phyloP scores from a whole-genome alignment of 2,113 vertebrate genomes.

The Haemorhous mexicanus region DNA sequence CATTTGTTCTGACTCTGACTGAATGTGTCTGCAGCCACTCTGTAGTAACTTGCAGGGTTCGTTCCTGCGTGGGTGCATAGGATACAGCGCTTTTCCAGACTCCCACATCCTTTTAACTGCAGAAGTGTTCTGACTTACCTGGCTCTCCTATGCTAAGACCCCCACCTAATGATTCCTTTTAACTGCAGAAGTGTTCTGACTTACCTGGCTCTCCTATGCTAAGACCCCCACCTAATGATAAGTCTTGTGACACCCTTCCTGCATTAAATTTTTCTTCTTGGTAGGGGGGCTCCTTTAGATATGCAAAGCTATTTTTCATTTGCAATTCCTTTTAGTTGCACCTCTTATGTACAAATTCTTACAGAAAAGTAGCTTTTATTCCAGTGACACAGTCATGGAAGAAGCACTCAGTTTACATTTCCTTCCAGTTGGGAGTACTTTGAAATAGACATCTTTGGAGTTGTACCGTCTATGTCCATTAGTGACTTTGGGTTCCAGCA shows the following conservation, averaged over 20 bases:
- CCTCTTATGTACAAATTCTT: neutral
- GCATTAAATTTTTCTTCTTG: neutral
- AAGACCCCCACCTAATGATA: neutral
- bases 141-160: neutral
- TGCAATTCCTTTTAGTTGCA: neutral
- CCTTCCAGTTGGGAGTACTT: neutral
- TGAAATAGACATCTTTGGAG: neutral
- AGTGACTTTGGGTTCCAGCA: neutral
- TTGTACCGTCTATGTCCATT: neutral
- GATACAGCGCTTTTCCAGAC: rapidly evolving
- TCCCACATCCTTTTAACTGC: neutral
- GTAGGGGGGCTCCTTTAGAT: neutral
- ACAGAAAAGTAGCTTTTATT: neutral
- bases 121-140: neutral
- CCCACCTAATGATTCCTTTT: neutral
- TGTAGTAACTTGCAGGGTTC: neutral
- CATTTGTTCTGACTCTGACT: neutral
- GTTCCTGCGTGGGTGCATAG: rapidly evolving
- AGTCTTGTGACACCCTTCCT: neutral
- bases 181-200: neutral
- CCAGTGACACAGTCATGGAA: neutral
- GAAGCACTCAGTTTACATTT: neutral
- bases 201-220: neutral
- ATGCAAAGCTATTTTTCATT: neutral
- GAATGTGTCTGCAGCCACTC: neutral